Percentiles rank a stretch among this genome's conserved stretches.
phyloP scores from a whole-genome alignment of 2,888 invertebrate species.

The Heliconius ethilla region DNA sequence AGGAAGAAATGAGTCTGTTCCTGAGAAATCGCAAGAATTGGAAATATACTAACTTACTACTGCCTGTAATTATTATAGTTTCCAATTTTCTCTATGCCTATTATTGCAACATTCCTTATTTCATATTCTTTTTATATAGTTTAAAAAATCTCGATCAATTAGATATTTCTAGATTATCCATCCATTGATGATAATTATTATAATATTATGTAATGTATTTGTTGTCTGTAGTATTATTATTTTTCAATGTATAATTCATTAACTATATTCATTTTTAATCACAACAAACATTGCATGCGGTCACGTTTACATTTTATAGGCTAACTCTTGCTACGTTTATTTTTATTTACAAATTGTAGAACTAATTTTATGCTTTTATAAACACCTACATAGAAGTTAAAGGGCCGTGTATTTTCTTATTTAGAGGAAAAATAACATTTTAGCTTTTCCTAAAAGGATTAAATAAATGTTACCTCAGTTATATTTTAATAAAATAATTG shows the following conservation, averaged over 20 bases:
- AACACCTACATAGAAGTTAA: background rate
- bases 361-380: background rate
- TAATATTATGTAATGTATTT: constrained; percentile 1
- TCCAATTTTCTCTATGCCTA: too few species aligned
- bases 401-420: background rate
- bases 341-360: background rate
- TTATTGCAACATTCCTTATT: too few species aligned
- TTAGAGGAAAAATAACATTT: background rate
- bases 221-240: constrained; percentile 1
- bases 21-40: too few species aligned
- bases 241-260: constrained; percentile 15
- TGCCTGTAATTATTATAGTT: too few species aligned
- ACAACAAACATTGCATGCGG: constrained; percentile 1
- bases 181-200: background rate
- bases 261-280: background rate
- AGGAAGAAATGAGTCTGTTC: too few species aligned
- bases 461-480: too few species aligned
- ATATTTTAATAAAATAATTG: background rate
- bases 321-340: background rate
- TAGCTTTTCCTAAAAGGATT: too few species aligned
- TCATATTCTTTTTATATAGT: too few species aligned
- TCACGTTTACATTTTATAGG: background rate
- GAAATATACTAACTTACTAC: too few species aligned
- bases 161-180: background rate
- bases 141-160: background rate